A percentile compares a stretch with the other conserved stretches of the same genome.
Conservation (phyloP, 1,140 invertebrate genomes). For the Zaprionus inermis region DNA sequence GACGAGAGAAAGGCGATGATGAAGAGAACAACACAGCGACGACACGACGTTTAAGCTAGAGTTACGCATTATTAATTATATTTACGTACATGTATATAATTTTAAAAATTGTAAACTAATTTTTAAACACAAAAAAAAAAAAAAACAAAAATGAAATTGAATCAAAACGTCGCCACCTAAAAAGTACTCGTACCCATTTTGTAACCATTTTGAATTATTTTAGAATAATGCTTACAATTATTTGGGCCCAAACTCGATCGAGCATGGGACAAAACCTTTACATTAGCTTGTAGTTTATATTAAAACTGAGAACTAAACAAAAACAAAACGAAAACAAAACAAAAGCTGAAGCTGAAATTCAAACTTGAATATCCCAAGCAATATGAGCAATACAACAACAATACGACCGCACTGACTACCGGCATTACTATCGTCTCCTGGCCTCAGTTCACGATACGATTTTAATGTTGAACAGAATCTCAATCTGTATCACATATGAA, state of each 20-base stretch:
- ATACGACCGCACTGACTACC: not conserved
- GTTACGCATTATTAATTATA: conserved; percentile 58
- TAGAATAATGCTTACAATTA: conserved; percentile 64
- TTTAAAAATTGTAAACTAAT: conserved; percentile 69
- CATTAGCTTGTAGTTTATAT: conserved; percentile 51
- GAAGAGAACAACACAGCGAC: conserved; percentile 42
- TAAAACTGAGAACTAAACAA: conserved; percentile 15
- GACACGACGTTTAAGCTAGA: conserved; percentile 64
- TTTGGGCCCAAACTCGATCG: conserved; percentile 27
- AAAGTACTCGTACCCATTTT: conserved; percentile 69
- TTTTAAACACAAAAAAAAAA: conserved; percentile 55
- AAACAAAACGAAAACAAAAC: not conserved
- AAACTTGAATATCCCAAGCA: not conserved
- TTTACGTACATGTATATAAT: conserved; percentile 61
- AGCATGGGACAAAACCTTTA: conserved; percentile 48
- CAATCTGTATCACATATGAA: not conserved
- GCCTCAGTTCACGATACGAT: not conserved
- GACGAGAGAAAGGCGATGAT: not conserved
- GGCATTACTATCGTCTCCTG: not conserved
- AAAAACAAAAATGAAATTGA: conserved; percentile 35
- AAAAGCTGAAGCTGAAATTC: conserved; percentile 5
- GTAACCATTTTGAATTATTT: conserved; percentile 78
- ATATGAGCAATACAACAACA: conserved; percentile 2
- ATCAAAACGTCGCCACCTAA: conserved; percentile 70
- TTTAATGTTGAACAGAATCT: not conserved